Conservation (phyloP, 2,797 vertebrate genomes). For the Gallirallus australis region DNA sequence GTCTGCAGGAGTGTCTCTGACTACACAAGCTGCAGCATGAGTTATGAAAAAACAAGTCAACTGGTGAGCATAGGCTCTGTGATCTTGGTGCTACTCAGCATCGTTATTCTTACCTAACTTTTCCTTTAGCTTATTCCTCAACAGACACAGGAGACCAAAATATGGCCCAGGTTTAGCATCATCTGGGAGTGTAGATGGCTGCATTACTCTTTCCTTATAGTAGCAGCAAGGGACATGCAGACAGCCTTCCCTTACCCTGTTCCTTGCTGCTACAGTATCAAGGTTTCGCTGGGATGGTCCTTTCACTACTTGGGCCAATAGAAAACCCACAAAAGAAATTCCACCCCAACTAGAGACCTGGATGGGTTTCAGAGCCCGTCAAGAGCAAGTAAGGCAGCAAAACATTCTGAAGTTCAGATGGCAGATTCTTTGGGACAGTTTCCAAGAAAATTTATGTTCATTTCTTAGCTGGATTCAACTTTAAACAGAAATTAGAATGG, state of each 20-base stretch:
- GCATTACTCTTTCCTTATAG: not conserved
- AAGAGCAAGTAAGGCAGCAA: conserved; percentile 26
- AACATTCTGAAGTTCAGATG: conserved; percentile 11
- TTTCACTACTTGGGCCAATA: not conserved
- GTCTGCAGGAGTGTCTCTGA: not conserved
- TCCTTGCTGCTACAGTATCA: not conserved
- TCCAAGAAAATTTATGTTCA: conserved; percentile 40
- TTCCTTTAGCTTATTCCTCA: not conserved
- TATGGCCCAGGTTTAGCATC: not conserved
- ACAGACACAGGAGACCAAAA: not conserved
- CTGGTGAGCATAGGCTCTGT: not conserved
- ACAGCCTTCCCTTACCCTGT: not conserved
- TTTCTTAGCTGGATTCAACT: conserved; percentile 33
- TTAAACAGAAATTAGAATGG: conserved; percentile 24
- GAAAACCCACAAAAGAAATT: not conserved
- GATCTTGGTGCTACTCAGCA: not conserved
- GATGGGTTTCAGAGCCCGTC: not conserved
- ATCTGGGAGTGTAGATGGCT: not conserved
- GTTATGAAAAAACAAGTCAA: not conserved
- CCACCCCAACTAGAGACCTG: not conserved
- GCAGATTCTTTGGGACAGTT: conserved; percentile 28
- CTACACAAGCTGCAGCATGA: not conserved
- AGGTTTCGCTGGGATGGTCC: not conserved
- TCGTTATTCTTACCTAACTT: not conserved
- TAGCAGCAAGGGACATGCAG: not conserved